Percentiles rank a stretch among this genome's conserved stretches.
Conservation (phyloP, 2,797 vertebrate genomes). For the Tenualosa ilisha region DNA sequence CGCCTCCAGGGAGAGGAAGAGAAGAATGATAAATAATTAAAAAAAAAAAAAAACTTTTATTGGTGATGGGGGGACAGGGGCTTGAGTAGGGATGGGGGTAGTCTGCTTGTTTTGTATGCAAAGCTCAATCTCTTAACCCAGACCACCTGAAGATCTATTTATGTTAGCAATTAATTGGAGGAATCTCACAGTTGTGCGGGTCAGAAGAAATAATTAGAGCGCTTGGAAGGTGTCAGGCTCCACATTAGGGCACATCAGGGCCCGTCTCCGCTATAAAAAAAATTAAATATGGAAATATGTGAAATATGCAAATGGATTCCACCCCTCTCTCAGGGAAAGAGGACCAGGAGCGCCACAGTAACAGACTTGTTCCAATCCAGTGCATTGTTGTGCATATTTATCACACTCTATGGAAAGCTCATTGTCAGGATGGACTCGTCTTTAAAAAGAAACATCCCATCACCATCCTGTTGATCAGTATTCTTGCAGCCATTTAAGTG, state of each 20-base stretch:
- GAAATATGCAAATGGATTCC: slow-evolving; percentile 61
- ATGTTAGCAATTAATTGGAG: slow-evolving; percentile 74
- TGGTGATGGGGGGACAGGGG: neutral
- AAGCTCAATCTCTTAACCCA: slow-evolving; percentile 55
- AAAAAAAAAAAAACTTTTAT: neutral
- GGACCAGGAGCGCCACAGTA: slow-evolving; percentile 65
- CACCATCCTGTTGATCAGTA: neutral
- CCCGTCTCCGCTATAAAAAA: slow-evolving; percentile 65
- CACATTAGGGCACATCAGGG: slow-evolving; percentile 76
- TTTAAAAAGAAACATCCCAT: neutral
- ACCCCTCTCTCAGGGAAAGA: slow-evolving; percentile 53
- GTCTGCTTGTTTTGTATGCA: slow-evolving; percentile 52
- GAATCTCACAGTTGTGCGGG: slow-evolving; percentile 73
- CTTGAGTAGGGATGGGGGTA: slow-evolving; percentile 9
- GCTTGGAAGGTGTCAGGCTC: slow-evolving; percentile 69
- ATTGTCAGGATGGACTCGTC: neutral
- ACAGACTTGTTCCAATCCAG: slow-evolving; percentile 74
- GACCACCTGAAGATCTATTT: slow-evolving; percentile 73
- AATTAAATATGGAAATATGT: slow-evolving; percentile 77
- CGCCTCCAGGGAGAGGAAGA: neutral
- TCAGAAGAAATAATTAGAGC: slow-evolving; percentile 74
- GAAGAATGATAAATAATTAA: neutral
- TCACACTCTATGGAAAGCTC: slow-evolving; percentile 29
- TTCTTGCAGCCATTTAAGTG: neutral
- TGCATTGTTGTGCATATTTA: slow-evolving; percentile 61